Evolutionary conservation across 2,888 invertebrate species (phyloP), one percentile per base, ranked within the genome.

Genomic region (Lomographa bimaculata): DNA sequence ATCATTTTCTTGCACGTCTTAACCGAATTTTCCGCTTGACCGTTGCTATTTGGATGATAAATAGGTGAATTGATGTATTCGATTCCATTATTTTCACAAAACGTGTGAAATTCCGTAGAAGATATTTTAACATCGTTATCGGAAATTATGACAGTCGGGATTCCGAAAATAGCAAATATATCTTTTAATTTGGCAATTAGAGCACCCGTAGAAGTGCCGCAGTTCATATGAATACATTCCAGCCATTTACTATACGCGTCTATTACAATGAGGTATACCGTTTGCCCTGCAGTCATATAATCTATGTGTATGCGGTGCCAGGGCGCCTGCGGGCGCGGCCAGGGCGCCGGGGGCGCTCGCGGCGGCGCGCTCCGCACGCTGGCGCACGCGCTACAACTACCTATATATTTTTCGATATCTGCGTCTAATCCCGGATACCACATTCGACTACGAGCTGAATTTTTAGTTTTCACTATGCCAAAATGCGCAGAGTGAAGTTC

Each of bases 71-170:
- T 57, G 8, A 57, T 7, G 18, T 54, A 35, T 9, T 38, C 25
- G 9, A 57, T 54, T 4, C 55, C 49, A 25, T 55, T 47, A 1
- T 6, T 33, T 4, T 9, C 9, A 43, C 54, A 57, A 35, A 50
- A 51, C n/a, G 20, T 4, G 1, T 20, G 16, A 37, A 57, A 57
- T 35, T 54, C 48, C 0, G 7, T 10, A 2, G 42, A 50, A 20
- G 26, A 32, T 12, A 52, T 52, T 37, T 52, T 52, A 5, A 38
- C 41, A 34, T 57, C 54, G 18, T 52, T 55, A 19, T 57, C 57
- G 1, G 56, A 57, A 3, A 52, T 46, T 7, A 57, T 25, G 0
- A 16, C 11, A n/a, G 26, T 33, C 2, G 56, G 57, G 7, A 57
- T 41, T 6, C 52, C 52, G 7, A 49, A 50, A 3, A 9, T 30